Evolutionary conservation across 2,888 invertebrate species (phyloP).

Genomic region (Notodromas monacha): DNA sequence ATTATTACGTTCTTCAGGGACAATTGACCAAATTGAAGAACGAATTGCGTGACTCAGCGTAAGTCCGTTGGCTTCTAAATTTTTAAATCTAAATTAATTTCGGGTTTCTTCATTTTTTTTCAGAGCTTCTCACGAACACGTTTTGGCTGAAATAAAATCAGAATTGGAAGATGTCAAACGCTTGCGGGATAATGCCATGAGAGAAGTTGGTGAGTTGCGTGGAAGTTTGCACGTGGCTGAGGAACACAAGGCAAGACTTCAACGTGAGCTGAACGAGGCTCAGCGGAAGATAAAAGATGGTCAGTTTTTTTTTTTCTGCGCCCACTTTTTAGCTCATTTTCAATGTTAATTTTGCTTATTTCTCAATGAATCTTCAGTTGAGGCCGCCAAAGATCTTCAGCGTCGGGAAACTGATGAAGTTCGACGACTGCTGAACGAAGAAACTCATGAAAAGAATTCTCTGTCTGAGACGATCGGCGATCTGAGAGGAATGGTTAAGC

Average conservation of each 20-base stretch:
- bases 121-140: too few relatives aligned
- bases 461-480: slow-evolving; percentile 52
- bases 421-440: slow-evolving; percentile 43
- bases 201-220: slow-evolving; percentile 39
- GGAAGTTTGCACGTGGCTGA: slow-evolving; percentile 41
- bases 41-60: slow-evolving; percentile 38
- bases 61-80: slow-evolving; percentile 11
- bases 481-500: slow-evolving; percentile 52
- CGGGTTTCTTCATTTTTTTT: too few relatives aligned
- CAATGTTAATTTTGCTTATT: too few relatives aligned
- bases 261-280: slow-evolving; percentile 48
- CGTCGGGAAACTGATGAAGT: slow-evolving; percentile 57
- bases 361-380: too few relatives aligned
- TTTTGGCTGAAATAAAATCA: slow-evolving; percentile 38
- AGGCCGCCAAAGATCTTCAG: slow-evolving; percentile 37
- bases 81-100: too few relatives aligned
- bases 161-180: slow-evolving; percentile 40
- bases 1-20: slow-evolving; percentile 41
- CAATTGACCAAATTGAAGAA: slow-evolving; percentile 41
- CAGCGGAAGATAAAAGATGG: slow-evolving; percentile 51
- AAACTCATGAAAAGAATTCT: slow-evolving; percentile 47
- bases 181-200: slow-evolving; percentile 41
- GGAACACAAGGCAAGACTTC: slow-evolving; percentile 38
- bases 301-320: too few relatives aligned
- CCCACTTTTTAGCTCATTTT: too few relatives aligned